Evolutionary conservation across 2,888 invertebrate genomes (phyloP).

Genomic region (Eudasyphora cyanicolor): DNA sequence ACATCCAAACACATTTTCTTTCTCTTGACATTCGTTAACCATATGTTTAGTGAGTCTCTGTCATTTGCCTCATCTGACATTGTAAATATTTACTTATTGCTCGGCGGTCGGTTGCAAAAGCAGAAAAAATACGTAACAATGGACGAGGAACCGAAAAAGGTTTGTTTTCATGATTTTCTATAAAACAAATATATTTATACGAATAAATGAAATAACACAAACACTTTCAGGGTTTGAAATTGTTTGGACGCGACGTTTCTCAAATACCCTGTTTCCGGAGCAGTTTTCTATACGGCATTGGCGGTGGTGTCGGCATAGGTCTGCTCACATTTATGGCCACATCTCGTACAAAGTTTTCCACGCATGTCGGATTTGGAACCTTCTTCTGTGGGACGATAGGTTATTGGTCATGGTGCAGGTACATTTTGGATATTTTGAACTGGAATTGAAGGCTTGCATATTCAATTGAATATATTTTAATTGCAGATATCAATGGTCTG

Average conservation of each 20-base stretch:
- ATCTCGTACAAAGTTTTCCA: constrained; percentile 84
- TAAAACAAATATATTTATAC: neutral
- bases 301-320: constrained; percentile 85
- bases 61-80: too few relatives aligned
- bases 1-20: too few relatives aligned
- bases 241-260: constrained; percentile 87
- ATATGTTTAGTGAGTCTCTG: too few relatives aligned
- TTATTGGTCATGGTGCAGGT: constrained; percentile 86
- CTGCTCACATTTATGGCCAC: constrained; percentile 87
- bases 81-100: too few relatives aligned
- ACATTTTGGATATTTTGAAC: constrained; percentile 1
- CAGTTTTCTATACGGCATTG: constrained; percentile 88
- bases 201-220: too few relatives aligned
- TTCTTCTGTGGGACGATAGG: constrained; percentile 84
- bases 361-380: constrained; percentile 85
- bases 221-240: constrained; percentile 81
- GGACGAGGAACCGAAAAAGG: constrained; percentile 64
- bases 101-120: too few relatives aligned
- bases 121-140: constrained; percentile 57
- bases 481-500: constrained; percentile 85
- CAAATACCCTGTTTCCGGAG: constrained; percentile 90
- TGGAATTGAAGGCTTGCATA: neutral
- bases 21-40: too few relatives aligned
- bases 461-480: neutral
- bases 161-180: constrained; percentile 24